phyloP scores from a whole-genome alignment of 2,113 vertebrate species.

The Lophura nycthemera region DNA sequence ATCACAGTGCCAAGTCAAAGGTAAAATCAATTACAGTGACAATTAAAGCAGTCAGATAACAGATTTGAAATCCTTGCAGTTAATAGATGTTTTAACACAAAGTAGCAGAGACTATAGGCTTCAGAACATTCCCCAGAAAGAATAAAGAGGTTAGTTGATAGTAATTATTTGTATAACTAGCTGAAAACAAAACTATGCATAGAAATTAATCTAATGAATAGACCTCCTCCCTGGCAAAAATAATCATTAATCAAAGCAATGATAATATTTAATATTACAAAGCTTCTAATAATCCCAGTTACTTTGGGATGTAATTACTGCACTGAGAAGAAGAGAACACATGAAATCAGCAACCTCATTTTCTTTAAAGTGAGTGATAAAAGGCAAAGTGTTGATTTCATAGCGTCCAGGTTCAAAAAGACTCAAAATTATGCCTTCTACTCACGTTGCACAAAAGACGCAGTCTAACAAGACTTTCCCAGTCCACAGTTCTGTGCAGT shows the following conservation, averaged over 20 bases:
- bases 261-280: neutral
- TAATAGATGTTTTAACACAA: conserved; percentile 26
- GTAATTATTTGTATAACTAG: conserved; percentile 1
- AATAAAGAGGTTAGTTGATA: neutral
- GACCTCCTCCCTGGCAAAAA: neutral
- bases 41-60: conserved; percentile 62
- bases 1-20: conserved; percentile 66
- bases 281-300: neutral
- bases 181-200: neutral
- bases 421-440: neutral
- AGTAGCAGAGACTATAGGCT: neutral
- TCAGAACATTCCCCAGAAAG: conserved; percentile 8
- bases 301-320: neutral
- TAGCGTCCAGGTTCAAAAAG: neutral
- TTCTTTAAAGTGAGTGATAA: neutral
- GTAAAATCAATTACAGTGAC: conserved; percentile 76
- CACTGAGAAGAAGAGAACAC: neutral
- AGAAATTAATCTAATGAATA: conserved; percentile 15
- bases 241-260: neutral
- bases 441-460: neutral
- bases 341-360: neutral
- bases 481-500: neutral
- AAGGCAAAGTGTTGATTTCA: neutral
- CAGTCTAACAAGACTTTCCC: neutral
- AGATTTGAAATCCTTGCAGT: conserved; percentile 40